Evolutionary conservation across 2,113 vertebrate genomes (phyloP).

Genomic region (Hippocampus comes): DNA sequence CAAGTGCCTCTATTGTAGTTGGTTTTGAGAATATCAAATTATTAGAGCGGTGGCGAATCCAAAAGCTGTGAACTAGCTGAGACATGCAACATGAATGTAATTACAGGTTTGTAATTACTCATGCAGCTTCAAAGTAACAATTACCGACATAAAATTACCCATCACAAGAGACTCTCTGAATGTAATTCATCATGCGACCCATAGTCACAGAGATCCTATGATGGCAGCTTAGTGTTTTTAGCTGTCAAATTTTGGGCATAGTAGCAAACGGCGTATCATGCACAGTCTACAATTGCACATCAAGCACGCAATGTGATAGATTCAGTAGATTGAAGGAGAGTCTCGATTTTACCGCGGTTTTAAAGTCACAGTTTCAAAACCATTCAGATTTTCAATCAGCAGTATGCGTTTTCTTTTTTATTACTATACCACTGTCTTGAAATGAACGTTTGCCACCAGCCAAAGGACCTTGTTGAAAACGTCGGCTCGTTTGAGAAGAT

Average conservation of each 20-base stretch:
- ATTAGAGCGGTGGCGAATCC: neutral
- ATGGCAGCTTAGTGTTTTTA: no score
- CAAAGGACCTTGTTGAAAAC: no score
- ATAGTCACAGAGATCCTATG: no score
- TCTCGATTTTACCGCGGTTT: no score
- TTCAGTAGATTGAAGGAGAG: no score
- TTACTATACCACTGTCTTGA: no score
- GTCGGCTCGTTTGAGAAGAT: no score
- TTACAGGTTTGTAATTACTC: neutral
- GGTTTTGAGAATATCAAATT: neutral
- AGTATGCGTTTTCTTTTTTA: no score
- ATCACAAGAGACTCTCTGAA: neutral
- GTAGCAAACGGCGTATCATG: neutral
- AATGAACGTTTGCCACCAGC: no score
- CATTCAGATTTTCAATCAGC: no score
- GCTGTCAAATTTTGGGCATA: no score
- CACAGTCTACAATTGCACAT: neutral
- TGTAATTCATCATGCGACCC: neutral
- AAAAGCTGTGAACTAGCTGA: neutral
- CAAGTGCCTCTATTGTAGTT: neutral
- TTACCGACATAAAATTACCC: neutral
- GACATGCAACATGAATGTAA: neutral
- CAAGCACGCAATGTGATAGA: neutral
- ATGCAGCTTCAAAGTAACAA: neutral
- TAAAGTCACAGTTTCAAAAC: no score